Evolutionary conservation across 92 coral and sea anemone species (phyloP), one percentile per base, ranked within the genome.

Genomic region (Heteractis magnifica): DNA sequence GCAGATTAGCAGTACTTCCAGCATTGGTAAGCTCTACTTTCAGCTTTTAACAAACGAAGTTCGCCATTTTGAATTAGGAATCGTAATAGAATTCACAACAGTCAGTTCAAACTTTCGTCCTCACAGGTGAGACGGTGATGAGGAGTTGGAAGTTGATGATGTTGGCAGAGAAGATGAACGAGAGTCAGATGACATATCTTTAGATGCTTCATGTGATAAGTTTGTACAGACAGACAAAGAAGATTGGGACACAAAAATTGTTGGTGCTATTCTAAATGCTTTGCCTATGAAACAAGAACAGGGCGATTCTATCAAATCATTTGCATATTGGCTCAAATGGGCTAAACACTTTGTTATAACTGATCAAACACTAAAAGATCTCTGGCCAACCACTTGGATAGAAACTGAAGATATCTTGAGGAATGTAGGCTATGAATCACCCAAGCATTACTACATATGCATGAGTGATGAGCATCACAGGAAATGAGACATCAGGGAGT

Each of bases 261-360:
- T 86, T 79, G 88, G 71, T 4, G 90, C 90, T 23, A 83, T 90
- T 70, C 23, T 90, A 78, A 90, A 90, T 86, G 88, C 88, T 12
- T 86, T 89, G 72, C 92, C 87, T 68, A 68, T 90, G 51, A 90
- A 90, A 60, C 90, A 86, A 64, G 87, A 86, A 68, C 90, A 90
- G 72, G 93, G 86, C 73, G 93, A 90, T 71, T 86, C 93, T 55
- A 90, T 90, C 56, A 87, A 79, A 64, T 90, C 90, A 20, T 90
- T 89, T 90, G 93, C 86, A 74, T 90, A 84, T 70, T 86, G 93
- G 88, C 79, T 86, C 1, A 90, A 79, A 83, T 86, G 87, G 90
- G 90, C 90, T 15, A 90, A 86, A 83, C 87, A 90, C 73, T 86
- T 65, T 89, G 89, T 89, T 76, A 86, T 90, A 41, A 86, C 90